Evolutionary conservation across 2,113 vertebrate genomes (phyloP).

Genomic region (Phylloscopus trochiloides): DNA sequence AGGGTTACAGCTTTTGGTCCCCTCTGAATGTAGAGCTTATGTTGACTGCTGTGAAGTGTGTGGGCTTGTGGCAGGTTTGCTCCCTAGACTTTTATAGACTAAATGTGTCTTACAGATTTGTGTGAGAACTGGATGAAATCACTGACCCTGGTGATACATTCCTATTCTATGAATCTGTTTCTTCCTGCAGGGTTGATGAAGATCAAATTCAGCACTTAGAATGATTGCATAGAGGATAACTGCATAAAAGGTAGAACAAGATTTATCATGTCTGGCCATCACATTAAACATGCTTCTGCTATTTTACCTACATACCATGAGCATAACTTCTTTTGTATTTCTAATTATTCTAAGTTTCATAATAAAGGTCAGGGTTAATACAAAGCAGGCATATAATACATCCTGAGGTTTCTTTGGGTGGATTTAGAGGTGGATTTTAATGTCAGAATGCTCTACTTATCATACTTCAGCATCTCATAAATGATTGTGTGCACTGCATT

Average conservation of each 20-base stretch:
- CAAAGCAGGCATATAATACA: slow-evolving; percentile 23
- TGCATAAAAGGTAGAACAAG: neutral
- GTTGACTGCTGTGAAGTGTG: neutral
- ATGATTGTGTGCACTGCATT: slow-evolving; percentile 58
- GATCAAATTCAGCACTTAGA: neutral
- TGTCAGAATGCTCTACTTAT: slow-evolving; percentile 45
- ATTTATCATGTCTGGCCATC: neutral
- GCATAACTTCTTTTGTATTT: neutral
- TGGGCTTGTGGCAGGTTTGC: neutral
- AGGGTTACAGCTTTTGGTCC: neutral
- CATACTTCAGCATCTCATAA: slow-evolving; percentile 61
- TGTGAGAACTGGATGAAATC: neutral
- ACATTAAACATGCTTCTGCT: neutral
- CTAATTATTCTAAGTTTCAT: neutral
- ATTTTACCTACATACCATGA: neutral
- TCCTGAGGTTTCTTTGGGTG: neutral
- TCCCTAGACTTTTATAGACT: neutral
- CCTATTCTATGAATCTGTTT: neutral
- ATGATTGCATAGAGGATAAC: neutral
- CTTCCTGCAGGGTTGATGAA: neutral
- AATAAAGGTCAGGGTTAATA: slow-evolving; percentile 34
- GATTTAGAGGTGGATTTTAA: neutral
- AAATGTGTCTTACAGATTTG: neutral
- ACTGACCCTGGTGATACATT: neutral
- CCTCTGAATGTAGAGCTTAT: neutral